Evolutionary conservation across 2,113 vertebrate species (phyloP), one percentile per base, ranked within the genome.

Genomic region (Trematocara stigmaticum): DNA sequence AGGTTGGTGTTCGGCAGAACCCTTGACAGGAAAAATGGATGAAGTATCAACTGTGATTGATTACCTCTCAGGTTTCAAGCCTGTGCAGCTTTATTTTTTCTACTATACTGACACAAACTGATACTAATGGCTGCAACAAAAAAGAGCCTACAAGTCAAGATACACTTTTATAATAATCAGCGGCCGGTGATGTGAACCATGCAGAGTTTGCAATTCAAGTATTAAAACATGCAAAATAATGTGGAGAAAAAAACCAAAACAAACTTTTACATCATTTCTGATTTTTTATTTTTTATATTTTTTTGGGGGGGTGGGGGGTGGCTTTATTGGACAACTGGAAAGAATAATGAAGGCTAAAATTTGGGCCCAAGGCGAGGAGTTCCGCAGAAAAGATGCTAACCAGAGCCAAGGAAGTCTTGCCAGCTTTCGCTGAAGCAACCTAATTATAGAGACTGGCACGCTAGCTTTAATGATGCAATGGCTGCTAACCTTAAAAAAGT

Each of bases 381-480:
- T 78, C 79, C 2, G 64, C 74, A 82, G 78, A 85, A 88, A 88
- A 90, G 83, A 86, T 34, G 5, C 47, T 42, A 71, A 71, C 79
- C 89, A 55, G 59, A 78, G 90, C 89, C 90, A 88, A 90, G 38
- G 56, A 83, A 13, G 20, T 52, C 49, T 35, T 81, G 87, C 88
- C 91, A 86, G 53, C 71, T 85, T 92, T 88, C 84, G 20, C 84
- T 88, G 80, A 79, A 52, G 84, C 56, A 82, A 81, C 92, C 90
- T 91, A 94, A 94, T 94, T 92, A 93, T 92, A 93, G 92, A 56
- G 84, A 64, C 56, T 93, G 93, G 91, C 91, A 89, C 79, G 34
- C 74, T 79, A 59, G 86, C 89, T 86, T 59, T 83, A 84, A 92
- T 94, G 93, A 95, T 91, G 95, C 89, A 94, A 92, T 89, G 87